These are phyloP conservation scores for Agelastica alni DNA, from an alignment of 2,888 invertebrate species.

Conservation along the genomic window DNA sequence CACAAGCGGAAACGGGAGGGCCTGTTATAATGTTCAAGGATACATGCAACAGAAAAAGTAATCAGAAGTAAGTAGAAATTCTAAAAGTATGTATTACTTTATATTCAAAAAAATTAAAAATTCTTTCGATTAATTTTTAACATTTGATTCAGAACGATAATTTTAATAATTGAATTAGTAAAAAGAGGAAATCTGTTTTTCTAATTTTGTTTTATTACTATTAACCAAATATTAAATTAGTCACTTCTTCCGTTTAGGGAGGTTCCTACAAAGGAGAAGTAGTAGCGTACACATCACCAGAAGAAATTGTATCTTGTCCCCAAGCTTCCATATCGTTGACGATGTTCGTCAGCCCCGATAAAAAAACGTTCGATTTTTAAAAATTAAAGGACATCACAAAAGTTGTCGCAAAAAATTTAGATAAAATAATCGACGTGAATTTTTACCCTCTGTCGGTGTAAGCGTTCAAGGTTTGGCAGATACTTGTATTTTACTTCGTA, in stretches of 20 bases:
- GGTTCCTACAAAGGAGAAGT: constrained; percentile 95
- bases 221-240: too few species aligned
- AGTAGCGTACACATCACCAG: constrained; percentile 87
- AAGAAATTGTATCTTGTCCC: constrained; percentile 97
- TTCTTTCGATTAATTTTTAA: too few species aligned
- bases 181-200: too few species aligned
- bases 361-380: constrained; percentile 82
- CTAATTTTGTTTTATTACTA: too few species aligned
- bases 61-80: constrained; percentile 97
- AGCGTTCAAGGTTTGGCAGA: constrained; percentile 97
- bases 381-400: constrained; percentile 88
- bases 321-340: constrained; percentile 96
- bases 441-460: constrained; percentile 91
- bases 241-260: too few species aligned
- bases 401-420: constrained; percentile 86
- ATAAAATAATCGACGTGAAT: constrained; percentile 96
- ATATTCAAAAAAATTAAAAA: too few species aligned
- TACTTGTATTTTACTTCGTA: constrained; percentile 90
- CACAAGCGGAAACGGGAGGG: constrained; percentile 98
- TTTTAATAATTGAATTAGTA: too few species aligned
- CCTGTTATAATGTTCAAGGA: constrained; percentile 98
- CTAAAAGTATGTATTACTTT: constrained; percentile 76
- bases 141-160: too few species aligned
- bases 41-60: constrained; percentile 94
- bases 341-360: constrained; percentile 80